These are phyloP conservation scores for Vulpes ferrilata DNA, from an alignment of 2,113 vertebrate genomes.

Conservation along the genomic window DNA sequence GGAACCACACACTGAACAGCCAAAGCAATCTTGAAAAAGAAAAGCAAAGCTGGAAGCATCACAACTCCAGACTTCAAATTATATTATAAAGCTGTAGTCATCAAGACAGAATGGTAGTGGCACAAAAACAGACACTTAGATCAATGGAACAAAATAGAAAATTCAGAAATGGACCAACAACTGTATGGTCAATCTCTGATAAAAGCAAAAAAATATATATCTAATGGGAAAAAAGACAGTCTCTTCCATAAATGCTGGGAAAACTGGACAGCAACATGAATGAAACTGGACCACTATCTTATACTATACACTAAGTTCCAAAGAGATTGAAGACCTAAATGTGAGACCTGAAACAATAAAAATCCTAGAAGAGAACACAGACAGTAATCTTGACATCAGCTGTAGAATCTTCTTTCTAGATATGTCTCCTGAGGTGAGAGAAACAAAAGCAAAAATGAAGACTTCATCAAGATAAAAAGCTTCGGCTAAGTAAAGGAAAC, in stretches of 20 bases:
- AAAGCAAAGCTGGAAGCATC: background rate
- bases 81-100: background rate
- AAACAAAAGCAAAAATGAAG: background rate
- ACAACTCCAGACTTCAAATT: background rate
- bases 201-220: background rate
- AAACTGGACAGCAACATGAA: background rate
- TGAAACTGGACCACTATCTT: background rate
- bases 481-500: background rate
- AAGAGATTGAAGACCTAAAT: background rate
- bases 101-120: background rate
- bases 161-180: background rate
- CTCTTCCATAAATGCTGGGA: background rate
- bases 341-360: background rate
- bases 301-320: background rate
- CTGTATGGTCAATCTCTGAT: background rate
- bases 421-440: background rate
- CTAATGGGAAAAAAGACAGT: background rate
- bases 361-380: background rate
- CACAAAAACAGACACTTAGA: background rate
- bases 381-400: background rate
- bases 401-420: background rate
- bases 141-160: background rate
- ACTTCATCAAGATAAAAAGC: background rate
- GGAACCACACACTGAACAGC: background rate
- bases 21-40: background rate